Percentiles rank a stretch among this genome's conserved stretches.
Conservation (phyloP, 2,113 vertebrate genomes). For the Psilopsiagon aymara region DNA sequence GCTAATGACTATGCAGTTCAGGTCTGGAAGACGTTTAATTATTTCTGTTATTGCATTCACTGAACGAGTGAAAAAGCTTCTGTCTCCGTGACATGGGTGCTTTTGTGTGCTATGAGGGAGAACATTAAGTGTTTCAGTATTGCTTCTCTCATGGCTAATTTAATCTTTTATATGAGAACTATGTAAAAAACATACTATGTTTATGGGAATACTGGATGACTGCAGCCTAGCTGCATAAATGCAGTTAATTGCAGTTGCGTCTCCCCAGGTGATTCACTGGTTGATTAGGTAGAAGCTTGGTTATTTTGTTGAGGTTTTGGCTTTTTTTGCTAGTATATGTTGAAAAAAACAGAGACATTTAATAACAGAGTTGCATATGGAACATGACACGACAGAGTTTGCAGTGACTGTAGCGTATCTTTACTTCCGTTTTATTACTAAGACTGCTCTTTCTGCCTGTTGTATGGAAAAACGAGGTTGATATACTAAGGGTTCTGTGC, state of each 20-base stretch:
- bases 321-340: constrained; percentile 20
- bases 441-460: not conserved
- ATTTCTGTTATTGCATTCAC: constrained; percentile 62
- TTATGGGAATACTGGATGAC: constrained; percentile 4
- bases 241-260: constrained; percentile 60
- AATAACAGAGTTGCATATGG: constrained; percentile 1
- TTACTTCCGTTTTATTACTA: not conserved
- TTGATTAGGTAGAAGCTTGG: constrained; percentile 48
- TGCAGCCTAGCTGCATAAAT: constrained; percentile 54
- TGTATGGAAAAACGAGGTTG: not conserved
- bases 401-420: constrained; percentile 5
- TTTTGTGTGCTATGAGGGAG: constrained; percentile 49
- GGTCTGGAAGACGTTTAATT: constrained; percentile 71
- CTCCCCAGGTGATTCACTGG: constrained; percentile 57
- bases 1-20: constrained; percentile 72
- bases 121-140: constrained; percentile 55
- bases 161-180: constrained; percentile 43
- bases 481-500: not conserved
- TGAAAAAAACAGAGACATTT: constrained; percentile 54
- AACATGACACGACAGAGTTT: constrained; percentile 6
- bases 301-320: constrained; percentile 52
- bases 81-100: constrained; percentile 20
- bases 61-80: constrained; percentile 42
- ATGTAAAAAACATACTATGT: constrained; percentile 24
- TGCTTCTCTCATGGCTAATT: constrained; percentile 54